Evolutionary conservation across 2,113 vertebrate species (phyloP), one percentile per base, ranked within the genome.

Genomic region (Atrichornis clamosus): DNA sequence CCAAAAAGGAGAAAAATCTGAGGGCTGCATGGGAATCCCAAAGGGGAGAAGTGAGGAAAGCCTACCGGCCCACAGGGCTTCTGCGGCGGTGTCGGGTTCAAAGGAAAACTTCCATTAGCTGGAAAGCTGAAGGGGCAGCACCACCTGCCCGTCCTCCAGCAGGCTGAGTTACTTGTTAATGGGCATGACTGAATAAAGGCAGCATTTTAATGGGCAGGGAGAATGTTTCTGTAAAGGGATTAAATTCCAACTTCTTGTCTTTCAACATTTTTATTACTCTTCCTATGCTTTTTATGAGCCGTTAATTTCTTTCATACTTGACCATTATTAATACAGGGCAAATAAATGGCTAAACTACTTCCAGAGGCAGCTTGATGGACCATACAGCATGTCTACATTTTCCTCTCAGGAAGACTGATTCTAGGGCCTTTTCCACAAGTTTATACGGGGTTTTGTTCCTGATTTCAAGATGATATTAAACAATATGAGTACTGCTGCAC

Each of bases 181-280:
- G 86, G 72, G 13, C 50, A 42, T 13, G 20, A 13, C 60, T 74
- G 83, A 58, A 88, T 39, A 72, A 90, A 93, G 64, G 69, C 93
- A 92, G 86, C 27, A 10, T 77, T 92, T 95, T 75, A 87, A 92
- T 62, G 58, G 64, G 17, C 74, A 56, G 33, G 35, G 73, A 86
- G 74, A 84, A 13, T 12, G 30, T 67, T 85, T 26, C 79, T 80
- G 10, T 58, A 50, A 80, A 92, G 44, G 62, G 76, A 95, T 89
- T 93, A 16, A 89, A 90, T 95, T 93, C 73, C 89, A 81, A 7
- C 56, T 67, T 81, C 68, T 92, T 90, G 60, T 84, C 72, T 92
- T 87, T 89, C 52, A 89, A 20, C 7, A 5, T 56, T 92, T 96
- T 93, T 93, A 78, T 89, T 67, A 50, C 26, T 22, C 64, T 70